phyloP scores from a whole-genome alignment of 2,797 vertebrate genomes.

The Epinephelus awoara region DNA sequence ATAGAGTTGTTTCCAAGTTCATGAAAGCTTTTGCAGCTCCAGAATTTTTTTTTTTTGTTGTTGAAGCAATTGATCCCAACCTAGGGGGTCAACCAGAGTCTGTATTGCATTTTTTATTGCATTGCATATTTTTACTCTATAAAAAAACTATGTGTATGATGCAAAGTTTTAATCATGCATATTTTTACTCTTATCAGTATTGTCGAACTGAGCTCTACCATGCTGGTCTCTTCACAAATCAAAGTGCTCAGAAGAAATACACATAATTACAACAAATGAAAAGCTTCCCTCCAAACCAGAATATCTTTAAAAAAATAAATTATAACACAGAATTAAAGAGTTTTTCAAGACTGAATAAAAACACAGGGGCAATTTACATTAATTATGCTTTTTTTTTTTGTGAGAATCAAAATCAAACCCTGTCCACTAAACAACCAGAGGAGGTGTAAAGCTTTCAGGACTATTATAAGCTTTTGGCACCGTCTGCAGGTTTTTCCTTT shows the following conservation, averaged over 20 bases:
- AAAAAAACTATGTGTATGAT: conserved; percentile 24
- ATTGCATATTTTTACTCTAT: conserved; percentile 61
- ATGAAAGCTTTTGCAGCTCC: conserved; percentile 24
- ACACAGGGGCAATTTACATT: not conserved
- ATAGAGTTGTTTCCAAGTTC: not conserved
- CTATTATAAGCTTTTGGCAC: conserved; percentile 3
- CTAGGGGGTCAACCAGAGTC: conserved; percentile 19
- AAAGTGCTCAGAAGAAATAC: conserved; percentile 31
- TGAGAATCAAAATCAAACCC: not conserved
- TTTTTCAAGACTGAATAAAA: not conserved
- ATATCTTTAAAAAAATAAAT: not conserved
- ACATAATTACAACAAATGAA: conserved; percentile 26
- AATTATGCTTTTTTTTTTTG: conserved; percentile 3
- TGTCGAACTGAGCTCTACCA: conserved; percentile 33
- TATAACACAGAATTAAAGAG: not conserved
- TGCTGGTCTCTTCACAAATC: conserved; percentile 43
- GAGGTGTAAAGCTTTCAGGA: conserved; percentile 1
- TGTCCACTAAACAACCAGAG: not conserved
- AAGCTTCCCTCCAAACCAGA: not conserved
- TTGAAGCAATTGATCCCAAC: conserved; percentile 7
- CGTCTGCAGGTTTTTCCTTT: conserved; percentile 23
- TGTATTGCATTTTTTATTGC: conserved; percentile 59
- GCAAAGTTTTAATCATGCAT: conserved; percentile 45
- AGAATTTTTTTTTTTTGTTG: not conserved
- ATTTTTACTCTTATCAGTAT: conserved; percentile 1